phyloP scores from a whole-genome alignment of 1,140 invertebrate genomes.

The Coenobita brevimanus region DNA sequence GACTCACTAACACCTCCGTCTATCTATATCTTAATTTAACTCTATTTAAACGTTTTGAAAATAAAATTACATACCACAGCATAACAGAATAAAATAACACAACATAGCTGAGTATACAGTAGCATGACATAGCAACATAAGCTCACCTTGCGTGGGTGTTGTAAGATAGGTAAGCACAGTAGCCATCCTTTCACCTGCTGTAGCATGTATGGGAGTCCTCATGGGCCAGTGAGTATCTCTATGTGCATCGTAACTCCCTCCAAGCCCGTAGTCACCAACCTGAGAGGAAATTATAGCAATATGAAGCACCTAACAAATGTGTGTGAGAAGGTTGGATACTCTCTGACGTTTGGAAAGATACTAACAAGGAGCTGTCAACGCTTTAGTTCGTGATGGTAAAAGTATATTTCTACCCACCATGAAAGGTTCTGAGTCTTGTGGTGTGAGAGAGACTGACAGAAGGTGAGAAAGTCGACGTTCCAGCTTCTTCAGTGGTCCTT shows the following conservation, averaged over 20 bases:
- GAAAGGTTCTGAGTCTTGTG: constrained; percentile 21
- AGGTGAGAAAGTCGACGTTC: constrained; percentile 22
- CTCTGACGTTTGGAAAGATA: no score
- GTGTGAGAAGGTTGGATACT: no score
- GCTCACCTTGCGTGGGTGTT: constrained; percentile 30
- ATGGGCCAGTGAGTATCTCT: constrained; percentile 76
- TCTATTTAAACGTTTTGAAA: no score
- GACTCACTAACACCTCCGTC: no score
- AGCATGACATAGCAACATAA: no score
- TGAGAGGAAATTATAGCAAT: constrained; percentile 65
- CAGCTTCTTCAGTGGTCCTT: neutral
- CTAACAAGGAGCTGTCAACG: neutral
- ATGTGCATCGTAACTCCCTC: constrained; percentile 81
- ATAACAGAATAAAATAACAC: neutral
- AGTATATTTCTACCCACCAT: neutral
- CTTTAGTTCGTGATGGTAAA: neutral
- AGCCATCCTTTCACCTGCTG: constrained; percentile 75
- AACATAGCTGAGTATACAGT: neutral
- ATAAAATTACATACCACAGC: no score
- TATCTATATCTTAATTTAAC: no score
- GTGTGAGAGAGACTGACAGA: neutral
- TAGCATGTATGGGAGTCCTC: constrained; percentile 70
- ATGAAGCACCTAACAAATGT: no score
- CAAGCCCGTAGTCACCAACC: constrained; percentile 80
- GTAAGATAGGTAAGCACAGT: constrained; percentile 67